Percentiles rank a stretch among this genome's conserved stretches.
Conservation (phyloP, 2,888 invertebrate genomes). For the Leucozona laternaria region DNA sequence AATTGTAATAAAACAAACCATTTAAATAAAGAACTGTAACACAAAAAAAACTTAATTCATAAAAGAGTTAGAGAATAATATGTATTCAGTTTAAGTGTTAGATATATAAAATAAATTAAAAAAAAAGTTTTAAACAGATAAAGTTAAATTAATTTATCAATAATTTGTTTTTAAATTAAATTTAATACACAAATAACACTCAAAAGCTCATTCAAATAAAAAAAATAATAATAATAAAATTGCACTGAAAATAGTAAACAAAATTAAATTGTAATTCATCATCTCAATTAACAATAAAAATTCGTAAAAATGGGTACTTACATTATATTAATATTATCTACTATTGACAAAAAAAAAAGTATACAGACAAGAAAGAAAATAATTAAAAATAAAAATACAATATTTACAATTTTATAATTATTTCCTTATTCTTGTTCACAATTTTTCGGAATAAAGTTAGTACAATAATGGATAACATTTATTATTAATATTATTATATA, state of each 20-base stretch:
- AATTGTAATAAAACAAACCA: slow-evolving; percentile 45
- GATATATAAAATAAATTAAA: slow-evolving; percentile 70
- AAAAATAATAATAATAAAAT: slow-evolving; percentile 44
- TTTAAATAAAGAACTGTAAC: slow-evolving; percentile 15
- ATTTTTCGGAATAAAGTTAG: slow-evolving; percentile 76
- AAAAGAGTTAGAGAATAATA: slow-evolving; percentile 48
- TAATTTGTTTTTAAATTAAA: slow-evolving; percentile 42
- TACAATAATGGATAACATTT: slow-evolving; percentile 75
- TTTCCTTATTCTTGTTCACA: slow-evolving; percentile 75
- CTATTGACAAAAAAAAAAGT: slow-evolving; percentile 40
- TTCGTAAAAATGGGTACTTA: slow-evolving; percentile 70
- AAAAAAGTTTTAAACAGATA: slow-evolving; percentile 43
- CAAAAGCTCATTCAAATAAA: slow-evolving; percentile 70
- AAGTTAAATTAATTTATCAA: slow-evolving; percentile 59
- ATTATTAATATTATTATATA: slow-evolving; percentile 78
- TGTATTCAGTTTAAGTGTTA: slow-evolving; percentile 71
- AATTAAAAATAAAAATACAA: slow-evolving; percentile 55
- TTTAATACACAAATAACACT: slow-evolving; percentile 49
- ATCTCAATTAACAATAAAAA: slow-evolving; percentile 72
- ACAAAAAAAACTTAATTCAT: slow-evolving; percentile 4
- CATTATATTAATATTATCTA: slow-evolving; percentile 56
- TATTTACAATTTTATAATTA: slow-evolving; percentile 76
- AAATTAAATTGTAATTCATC: slow-evolving; percentile 71
- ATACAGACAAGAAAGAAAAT: slow-evolving; percentile 68
- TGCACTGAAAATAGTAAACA: slow-evolving; percentile 77